Evolutionary conservation across 1,140 invertebrate genomes (phyloP), one percentile per base, ranked within the genome.

Genomic region (Drosophila pruinosa): DNA sequence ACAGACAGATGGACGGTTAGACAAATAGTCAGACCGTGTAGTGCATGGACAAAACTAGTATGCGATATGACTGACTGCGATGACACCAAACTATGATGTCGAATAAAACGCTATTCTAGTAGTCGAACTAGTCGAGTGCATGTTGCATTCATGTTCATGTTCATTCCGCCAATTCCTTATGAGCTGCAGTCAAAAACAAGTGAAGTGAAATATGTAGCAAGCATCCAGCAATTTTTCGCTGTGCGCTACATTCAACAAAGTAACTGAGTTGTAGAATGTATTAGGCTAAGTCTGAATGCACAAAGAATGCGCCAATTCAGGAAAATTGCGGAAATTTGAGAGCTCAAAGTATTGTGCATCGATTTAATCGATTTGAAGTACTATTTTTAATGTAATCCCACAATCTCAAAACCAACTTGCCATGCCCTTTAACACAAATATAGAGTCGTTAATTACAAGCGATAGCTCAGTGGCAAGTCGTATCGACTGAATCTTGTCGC

Each of bases 31-130:
- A 7, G 48, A 47, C 15, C 54, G 47, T 38, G 63, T 22, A 68
- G 47, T 47, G 52, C 39, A 71, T 47, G 75, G 56, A 71, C 75
- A 79, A 79, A 78, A 47, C 75, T 34, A n/a, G 10, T 76, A 83
- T 83, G 80, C 86, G 74, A 86, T 83, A 83, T 86, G 80, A 78
- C 72, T 24, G 28, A 43, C 57, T 68, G 71, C 72, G 79, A 83
- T 71, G 80, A 80, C 67, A 63, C 17, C 59, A 12, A 54, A 31
- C 58, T 14, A 53, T 69, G 39, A 63, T 69, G 58, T 63, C 65
- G 48, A 15, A 70, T 70, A 63, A 70, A 70, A 56, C 22, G 59
- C 59, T 38, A 47, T 28, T 28, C 24, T 36, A 17, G 45, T 41
- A 10, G n/a, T 14, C 48, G 10, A 43, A 50, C 26, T 6, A 10